Percentiles rank a stretch among this genome's conserved stretches.
These are phyloP conservation scores for Parnassius apollo DNA, from an alignment of 2,888 invertebrate species.

Conservation along the genomic window DNA sequence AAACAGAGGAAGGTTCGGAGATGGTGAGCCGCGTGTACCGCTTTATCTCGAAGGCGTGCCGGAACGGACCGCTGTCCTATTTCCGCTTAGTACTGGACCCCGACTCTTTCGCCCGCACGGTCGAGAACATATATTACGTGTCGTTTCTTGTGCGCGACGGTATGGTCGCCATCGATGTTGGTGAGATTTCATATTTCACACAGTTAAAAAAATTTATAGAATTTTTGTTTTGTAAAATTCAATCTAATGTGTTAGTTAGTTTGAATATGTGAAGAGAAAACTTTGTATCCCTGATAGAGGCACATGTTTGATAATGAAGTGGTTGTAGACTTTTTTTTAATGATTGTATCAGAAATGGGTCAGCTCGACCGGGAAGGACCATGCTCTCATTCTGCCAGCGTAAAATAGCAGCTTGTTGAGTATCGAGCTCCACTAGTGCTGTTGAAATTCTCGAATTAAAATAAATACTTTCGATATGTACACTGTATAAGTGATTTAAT, in stretches of 20 bases:
- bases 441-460: too few species aligned
- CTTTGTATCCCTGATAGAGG: too few species aligned
- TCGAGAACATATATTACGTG: conserved; percentile 84
- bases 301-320: too few species aligned
- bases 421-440: too few species aligned
- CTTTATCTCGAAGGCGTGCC: conserved; percentile 64
- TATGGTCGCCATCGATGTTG: conserved; percentile 66
- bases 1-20: conserved; percentile 79
- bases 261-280: too few species aligned
- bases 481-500: too few species aligned
- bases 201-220: not conserved
- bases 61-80: conserved; percentile 74
- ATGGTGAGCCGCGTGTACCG: conserved; percentile 76
- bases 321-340: too few species aligned
- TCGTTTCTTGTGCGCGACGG: conserved; percentile 83
- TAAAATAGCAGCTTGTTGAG: too few species aligned
- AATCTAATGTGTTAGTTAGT: not conserved
- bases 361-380: too few species aligned
- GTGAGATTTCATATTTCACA: conserved; percentile 45
- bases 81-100: conserved; percentile 83
- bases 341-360: too few species aligned
- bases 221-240: not conserved
- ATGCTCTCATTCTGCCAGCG: too few species aligned
- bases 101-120: conserved; percentile 77
- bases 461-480: too few species aligned